Evolutionary conservation across 2,888 invertebrate genomes (phyloP), one percentile per base, ranked within the genome.

Genomic region (Anthophora plumipes): DNA sequence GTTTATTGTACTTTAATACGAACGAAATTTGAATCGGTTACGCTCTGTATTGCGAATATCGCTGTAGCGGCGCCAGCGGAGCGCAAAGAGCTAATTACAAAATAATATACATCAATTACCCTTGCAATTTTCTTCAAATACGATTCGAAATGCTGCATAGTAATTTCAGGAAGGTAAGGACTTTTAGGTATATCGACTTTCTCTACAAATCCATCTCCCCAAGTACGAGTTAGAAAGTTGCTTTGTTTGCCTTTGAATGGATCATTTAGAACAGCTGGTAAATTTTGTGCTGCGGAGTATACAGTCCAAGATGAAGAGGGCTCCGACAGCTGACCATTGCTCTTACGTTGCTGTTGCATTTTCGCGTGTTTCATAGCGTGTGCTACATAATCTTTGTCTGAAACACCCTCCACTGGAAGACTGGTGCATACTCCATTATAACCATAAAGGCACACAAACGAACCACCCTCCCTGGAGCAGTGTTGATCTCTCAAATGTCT

Each of bases 181-280:
- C 97, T 97, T 85, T 96, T 96, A 52, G 96, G 95, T 88, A 98
- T 95, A 60, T 96, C 95, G 39, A 95, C 94, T 89, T 97, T 96
- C 83, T 98, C 98, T 25, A 98, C 95, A 94, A 99, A 99, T 77
- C 96, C 95, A 90, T 99, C 99, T 59, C 99, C 99, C 99, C 99
- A 99, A 81, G 98, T 98, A 93, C 98, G 98, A 0, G 98, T 98
- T 91, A 99, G 98, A 91, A 99, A 98, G 93, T 98, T 96, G 83
- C 95, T 95, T 93, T 97, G 97, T 94, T 98, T 99, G 85, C 98
- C 97, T 91, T 97, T 96, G 83, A 97, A 96, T 0, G 99, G 99
- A 94, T 99, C 99, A 94, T 99, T 99, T 82, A 99, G 95, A 85
- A 98, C 98, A 75, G 99, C 98, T 50, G 99, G 98, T 85, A 99